A percentile compares a stretch with the other conserved stretches of the same genome.
These are phyloP conservation scores for Adrianichthys oophorus DNA, from an alignment of 2,797 vertebrate species.

Conservation along the genomic window DNA sequence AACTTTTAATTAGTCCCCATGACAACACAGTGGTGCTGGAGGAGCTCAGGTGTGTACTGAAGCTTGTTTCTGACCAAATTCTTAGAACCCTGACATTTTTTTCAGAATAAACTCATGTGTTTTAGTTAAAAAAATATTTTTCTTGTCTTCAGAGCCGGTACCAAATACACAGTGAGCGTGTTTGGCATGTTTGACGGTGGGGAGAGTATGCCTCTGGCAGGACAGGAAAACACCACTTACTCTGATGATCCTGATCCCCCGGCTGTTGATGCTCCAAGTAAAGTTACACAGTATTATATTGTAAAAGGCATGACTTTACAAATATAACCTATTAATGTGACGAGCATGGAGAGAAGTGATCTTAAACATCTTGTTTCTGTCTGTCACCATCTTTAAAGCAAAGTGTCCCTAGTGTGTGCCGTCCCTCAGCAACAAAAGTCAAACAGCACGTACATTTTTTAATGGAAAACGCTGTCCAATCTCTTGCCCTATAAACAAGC, in stretches of 20 bases:
- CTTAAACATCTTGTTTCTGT: constrained; percentile 2
- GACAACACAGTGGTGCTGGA: constrained; percentile 97
- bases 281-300: constrained; percentile 23
- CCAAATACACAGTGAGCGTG: constrained; percentile 94
- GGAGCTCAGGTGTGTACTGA: constrained; percentile 87
- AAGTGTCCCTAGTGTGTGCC: constrained; percentile 29
- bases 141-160: constrained; percentile 83
- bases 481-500: constrained; percentile 40
- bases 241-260: constrained; percentile 80
- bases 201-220: constrained; percentile 91
- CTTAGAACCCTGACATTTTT: not conserved
- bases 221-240: constrained; percentile 96
- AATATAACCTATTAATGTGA: not conserved
- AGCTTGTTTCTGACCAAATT: too few species aligned
- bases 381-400: constrained; percentile 18
- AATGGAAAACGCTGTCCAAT: constrained; percentile 39
- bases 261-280: constrained; percentile 65
- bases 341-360: too few species aligned
- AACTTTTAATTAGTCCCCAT: constrained; percentile 89
- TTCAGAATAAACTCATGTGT: not conserved
- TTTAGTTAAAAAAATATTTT: not conserved
- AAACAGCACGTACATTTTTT: constrained; percentile 42
- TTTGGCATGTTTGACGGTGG: constrained; percentile 97
- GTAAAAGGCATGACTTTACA: not conserved
- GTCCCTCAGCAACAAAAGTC: constrained; percentile 32